Evolutionary conservation across 92 coral and sea anemone species (phyloP).

Genomic region (Pocillopora grandis): DNA sequence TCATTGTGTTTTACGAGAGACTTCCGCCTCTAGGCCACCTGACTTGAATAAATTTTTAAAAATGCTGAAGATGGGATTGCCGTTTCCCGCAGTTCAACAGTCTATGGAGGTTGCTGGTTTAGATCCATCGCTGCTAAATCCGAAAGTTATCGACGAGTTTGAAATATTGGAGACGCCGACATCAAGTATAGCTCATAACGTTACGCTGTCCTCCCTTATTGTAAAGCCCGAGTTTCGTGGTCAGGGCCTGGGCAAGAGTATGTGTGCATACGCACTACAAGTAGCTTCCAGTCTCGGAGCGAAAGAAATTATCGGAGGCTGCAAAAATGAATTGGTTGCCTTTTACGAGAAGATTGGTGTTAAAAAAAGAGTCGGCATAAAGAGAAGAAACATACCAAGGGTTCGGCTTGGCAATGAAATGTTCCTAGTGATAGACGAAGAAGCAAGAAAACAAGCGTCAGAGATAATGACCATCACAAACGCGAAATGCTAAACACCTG

Average conservation of each 20-base stretch:
- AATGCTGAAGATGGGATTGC: constrained; percentile 65
- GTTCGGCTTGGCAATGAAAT: constrained; percentile 62
- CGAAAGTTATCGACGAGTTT: background rate
- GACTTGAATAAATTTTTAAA: constrained; percentile 34
- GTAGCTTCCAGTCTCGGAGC: constrained; percentile 42
- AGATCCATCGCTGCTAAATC: constrained; percentile 38
- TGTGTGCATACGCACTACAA: constrained; percentile 58
- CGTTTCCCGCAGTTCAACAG: constrained; percentile 47
- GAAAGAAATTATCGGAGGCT: constrained; percentile 42
- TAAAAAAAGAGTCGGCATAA: constrained; percentile 26
- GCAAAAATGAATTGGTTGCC: constrained; percentile 35
- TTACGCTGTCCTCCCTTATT: constrained; percentile 53
- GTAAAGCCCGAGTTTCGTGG: constrained; percentile 69
- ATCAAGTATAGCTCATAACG: constrained; percentile 5
- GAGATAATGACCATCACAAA: background rate
- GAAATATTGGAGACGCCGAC: background rate
- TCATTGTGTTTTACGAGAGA: constrained; percentile 41
- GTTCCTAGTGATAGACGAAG: constrained; percentile 39
- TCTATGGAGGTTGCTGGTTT: constrained; percentile 56
- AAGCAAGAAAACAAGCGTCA: constrained; percentile 14
- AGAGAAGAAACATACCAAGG: constrained; percentile 51
- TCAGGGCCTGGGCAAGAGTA: constrained; percentile 62
- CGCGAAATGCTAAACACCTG: background rate
- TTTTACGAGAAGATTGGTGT: constrained; percentile 61
- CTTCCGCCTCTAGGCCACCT: constrained; percentile 4